Evolutionary conservation across 1,140 invertebrate species (phyloP), one percentile per base, ranked within the genome.

Genomic region (Papilio polyxenes): DNA sequence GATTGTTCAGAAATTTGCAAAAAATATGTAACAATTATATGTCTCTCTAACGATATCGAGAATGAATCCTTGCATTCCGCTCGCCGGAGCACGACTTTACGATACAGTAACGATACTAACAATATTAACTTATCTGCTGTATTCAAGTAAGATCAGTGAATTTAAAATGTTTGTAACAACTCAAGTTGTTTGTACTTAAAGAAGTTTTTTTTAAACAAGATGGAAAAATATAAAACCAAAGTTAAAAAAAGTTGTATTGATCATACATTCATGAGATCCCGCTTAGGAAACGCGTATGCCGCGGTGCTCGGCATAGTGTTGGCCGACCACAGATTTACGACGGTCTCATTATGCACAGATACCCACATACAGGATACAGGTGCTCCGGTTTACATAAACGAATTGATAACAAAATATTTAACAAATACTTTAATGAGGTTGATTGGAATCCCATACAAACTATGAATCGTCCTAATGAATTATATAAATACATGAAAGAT

Each of bases 221-320:
- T 83, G 23, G 80, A 83, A 79, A 81, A 37, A 10, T 40, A 56
- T n/a, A 81, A 79, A 17, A 49, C 40, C 7, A 40, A 23, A 7
- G 37, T 82, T 40, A 81, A 78, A 53, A 84, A 81, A 82, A 78
- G 59, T n/a, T 84, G 83, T 59, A 84, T 82, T 62, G 83, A 84
- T 69, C 83, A 82, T 49, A 82, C 82, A 23, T 82, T 84, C 77
- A 48, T 82, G 9, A 15, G 83, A 80, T 81, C 62, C 37, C 78
- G 49, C 75, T 77, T 59, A 53, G 44, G 49, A 82, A 23, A 76
- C 20, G 76, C 53, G 7, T 81, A 74, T 76, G 17, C 76, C 20
- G 82, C 82, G 4, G 82, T 65, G 10, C 75, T 82, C 62, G 59
- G 75, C 44, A 78, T 62, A 74, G 69, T 56, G 51, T 74, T 82